Base-by-base conservation (phyloP, 2,888 invertebrate species). In the Nyleta sp. region DNA sequence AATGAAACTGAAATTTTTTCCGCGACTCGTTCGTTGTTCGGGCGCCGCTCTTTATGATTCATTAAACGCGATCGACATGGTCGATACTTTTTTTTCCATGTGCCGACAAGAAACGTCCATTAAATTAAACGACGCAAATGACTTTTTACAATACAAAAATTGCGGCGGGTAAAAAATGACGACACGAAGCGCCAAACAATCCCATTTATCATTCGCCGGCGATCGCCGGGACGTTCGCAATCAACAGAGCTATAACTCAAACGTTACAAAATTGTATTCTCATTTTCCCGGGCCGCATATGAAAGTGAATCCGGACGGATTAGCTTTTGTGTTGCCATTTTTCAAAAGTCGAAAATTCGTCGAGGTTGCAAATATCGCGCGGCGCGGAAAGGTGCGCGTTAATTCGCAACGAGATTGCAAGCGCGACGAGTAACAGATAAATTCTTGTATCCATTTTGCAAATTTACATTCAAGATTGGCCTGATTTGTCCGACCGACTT, bases 401-500 rank as follows among this genome's bases (percentile, higher is more conserved):
- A 59, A 59, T 40, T 50, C 42, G 38, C 15, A 35, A 46, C 18
- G 46, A 35, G 18, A 15, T 40, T 33, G 35, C 35, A 35, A 38
- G 42, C 20, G n/a, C 42, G n/a, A 35, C 22, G 71, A 53, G 52
- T 71, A 53, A 38, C 46, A 11, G 5, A 48, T 33, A 71, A 50
- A 52, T 42, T 48, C 18, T 17, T 35, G 44, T 60, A 44, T 60
- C 60, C 40, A 18, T 52, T 72, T 52, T 62, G 11, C 17, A 52
- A 44, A 53, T 65, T 48, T 57, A 24, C 50, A 65, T 64, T 50
- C 13, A 50, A 65, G 35, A 64, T 59, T 65, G 20, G 50, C 8
- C 24, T 72, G 48, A 64, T 50, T 42, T 42, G 33, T 64, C 17
- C 40, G 11, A 20, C 40, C 35, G n/a, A 59, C 33, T 62, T 42